These are phyloP conservation scores for Oxycera nigricornis DNA, from an alignment of 2,888 invertebrate species.

Conservation along the genomic window DNA sequence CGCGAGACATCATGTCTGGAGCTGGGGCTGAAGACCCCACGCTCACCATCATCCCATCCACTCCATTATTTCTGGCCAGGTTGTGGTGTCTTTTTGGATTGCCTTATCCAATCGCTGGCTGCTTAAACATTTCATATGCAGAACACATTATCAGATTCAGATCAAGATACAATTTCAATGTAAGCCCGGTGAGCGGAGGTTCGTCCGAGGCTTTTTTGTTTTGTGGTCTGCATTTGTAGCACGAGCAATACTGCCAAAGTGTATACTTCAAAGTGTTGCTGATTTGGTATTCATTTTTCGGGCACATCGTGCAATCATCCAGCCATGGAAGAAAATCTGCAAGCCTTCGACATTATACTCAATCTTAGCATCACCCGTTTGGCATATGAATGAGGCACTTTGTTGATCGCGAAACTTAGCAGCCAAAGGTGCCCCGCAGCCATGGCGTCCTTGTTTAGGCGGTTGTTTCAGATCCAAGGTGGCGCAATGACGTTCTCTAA, in stretches of 20 bases:
- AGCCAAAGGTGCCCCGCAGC: no score
- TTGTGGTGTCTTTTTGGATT: conserved; percentile 20
- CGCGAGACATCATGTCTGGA: conserved; percentile 45
- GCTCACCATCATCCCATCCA: conserved; percentile 12
- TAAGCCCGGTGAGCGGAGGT: neutral
- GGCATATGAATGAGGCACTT: conserved; percentile 37
- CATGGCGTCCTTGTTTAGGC: conserved; percentile 10
- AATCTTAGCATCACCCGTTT: conserved; percentile 17
- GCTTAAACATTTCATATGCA: conserved; percentile 27
- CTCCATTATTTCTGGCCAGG: conserved; percentile 12
- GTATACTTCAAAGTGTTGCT: conserved; percentile 34
- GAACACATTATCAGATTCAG: conserved; percentile 33
- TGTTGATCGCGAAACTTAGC: neutral
- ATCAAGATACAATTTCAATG: conserved; percentile 17
- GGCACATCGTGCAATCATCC: conserved; percentile 10
- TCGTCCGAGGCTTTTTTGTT: neutral
- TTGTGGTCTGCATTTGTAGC: conserved; percentile 32
- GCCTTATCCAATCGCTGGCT: conserved; percentile 15
- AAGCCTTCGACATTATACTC: conserved; percentile 7
- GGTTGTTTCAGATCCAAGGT: neutral
- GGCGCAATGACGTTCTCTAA: neutral
- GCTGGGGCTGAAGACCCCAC: conserved; percentile 28
- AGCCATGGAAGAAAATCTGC: neutral
- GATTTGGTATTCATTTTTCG: conserved; percentile 41
- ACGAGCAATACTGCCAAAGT: conserved; percentile 32